Base-by-base conservation (phyloP, 2,888 invertebrate genomes). In the Brachynemurus nebulosus region DNA sequence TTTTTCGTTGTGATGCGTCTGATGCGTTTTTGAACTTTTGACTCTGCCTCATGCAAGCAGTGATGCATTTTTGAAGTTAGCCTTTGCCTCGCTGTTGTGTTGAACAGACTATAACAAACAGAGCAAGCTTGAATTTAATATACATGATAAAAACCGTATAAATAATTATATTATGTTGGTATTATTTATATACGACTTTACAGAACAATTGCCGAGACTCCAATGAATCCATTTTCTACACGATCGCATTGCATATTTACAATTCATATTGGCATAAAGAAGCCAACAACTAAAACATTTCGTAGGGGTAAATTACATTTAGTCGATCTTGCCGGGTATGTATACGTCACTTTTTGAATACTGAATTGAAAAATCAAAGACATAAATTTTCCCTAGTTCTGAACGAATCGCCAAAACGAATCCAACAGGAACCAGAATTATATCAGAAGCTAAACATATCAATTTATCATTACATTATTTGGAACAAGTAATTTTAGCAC, bases 221-320 rank as follows among this genome's bases (percentile, higher is more conserved):
- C 69, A n/a, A 63, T 70, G 63, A 72, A 72, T 53, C 65, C 65
- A 35, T 63, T 61, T 45, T 72, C 71, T 1, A 71, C 71, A 3
- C 61, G 72, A 52, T 71, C 71, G 0, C 72, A 72, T 50, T 71
- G 71, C 50, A 66, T 72, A 47, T 71, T 72, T 53, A 72, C 71
- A n/a, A 62, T 71, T 36, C 62, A 68, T 45, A 51, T 72, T 3
- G 60, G 63, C 3, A 57, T 59, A 19, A 61, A 61, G 40, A 58
- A 59, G 45, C 52, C 59, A 8, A 55, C 55, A 5, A 55, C 58
- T 12, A 57, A 63, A 38, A 58, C 55, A 47, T 59, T 64, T 21
- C 57, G 59, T 27, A 59, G 62, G 48, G 69, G 71, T 2, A 72
- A 72, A 56, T 57, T 72, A 46, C 67, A 71, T 55, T 54, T 72